phyloP scores from a whole-genome alignment of 2,113 vertebrate species.

The Brienomyrus brachyistius region DNA sequence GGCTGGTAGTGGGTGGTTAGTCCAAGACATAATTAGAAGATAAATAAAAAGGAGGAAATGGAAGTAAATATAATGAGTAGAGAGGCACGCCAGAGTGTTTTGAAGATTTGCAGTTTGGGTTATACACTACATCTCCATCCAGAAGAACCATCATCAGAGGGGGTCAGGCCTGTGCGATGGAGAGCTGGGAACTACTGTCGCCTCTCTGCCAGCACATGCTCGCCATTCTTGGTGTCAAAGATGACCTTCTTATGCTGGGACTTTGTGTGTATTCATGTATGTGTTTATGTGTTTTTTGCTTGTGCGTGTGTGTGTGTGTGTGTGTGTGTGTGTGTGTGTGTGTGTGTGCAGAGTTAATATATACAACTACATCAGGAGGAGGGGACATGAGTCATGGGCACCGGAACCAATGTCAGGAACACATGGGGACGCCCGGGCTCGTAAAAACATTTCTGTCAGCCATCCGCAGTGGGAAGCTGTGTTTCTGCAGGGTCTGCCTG shows the following conservation, averaged over 20 bases:
- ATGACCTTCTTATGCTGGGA: too few species aligned
- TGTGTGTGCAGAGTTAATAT: background rate
- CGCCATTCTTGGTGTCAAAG: background rate
- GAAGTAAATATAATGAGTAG: background rate
- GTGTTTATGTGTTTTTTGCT: background rate
- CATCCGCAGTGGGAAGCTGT: background rate
- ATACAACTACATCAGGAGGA: background rate
- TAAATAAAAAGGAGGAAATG: background rate
- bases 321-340: background rate
- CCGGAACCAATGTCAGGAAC: background rate
- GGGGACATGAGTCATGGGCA: background rate
- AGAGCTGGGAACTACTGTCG: background rate
- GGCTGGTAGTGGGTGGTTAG: background rate
- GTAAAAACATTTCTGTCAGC: conserved; percentile 8
- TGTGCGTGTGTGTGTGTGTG: background rate
- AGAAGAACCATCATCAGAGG: background rate
- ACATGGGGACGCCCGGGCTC: background rate
- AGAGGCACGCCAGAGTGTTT: background rate
- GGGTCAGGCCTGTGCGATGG: background rate
- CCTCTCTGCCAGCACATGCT: background rate
- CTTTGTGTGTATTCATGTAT: background rate
- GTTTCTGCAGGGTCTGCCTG: background rate
- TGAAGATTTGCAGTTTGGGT: background rate
- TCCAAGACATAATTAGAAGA: background rate
- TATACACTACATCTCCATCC: background rate